Base-by-base conservation (phyloP, 2,113 vertebrate species). In the Oncorhynchus tshawytscha region DNA sequence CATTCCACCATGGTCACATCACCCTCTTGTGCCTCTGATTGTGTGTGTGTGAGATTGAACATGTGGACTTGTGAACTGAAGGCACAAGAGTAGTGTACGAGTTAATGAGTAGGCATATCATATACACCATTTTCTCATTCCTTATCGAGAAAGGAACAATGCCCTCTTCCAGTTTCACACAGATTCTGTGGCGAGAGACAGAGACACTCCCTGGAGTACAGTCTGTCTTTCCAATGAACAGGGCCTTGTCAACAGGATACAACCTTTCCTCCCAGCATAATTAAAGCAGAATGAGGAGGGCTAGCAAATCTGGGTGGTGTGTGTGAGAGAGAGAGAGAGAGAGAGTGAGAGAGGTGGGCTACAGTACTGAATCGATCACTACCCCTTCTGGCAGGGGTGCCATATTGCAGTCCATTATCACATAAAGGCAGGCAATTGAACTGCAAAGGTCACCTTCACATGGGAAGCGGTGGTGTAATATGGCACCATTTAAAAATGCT, bases 201-300 rank as follows among this genome's bases (percentile, higher is more conserved):
- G 31, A 67, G 71, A 78, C 75, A 71, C 72, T 75, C 82, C 82
- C 84, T 68, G 76, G 71, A 67, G 60, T 62, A 78, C 25, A 49
- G 70, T 70, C 31, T 73, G 69, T 72, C 57, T 71, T 62, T 79
- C 24, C 65, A n/a, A 18, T 18, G 13, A 54, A 48, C 71, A 31
- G 67, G 69, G 76, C 69, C 74, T 74, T 59, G 80, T 82, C 80
- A 88, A 88, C 86, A 88, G 86, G 82, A 88, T 81, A 72, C 78
- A 78, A 79, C 72, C 72, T 84, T 84, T 86, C 82, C 78, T 81
- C 74, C 70, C 75, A 72, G 74, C 49, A 29, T 27, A 25, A 48
- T 68, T 77, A 74, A 83, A 64, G 68, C 72, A 71, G 12, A 5
- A 16, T 16, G 16, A 24, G 68, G 31, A 8, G 9, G 48, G 27